Base-by-base conservation (phyloP, 2,797 vertebrate genomes). In the Micropoecilia bifurca region DNA sequence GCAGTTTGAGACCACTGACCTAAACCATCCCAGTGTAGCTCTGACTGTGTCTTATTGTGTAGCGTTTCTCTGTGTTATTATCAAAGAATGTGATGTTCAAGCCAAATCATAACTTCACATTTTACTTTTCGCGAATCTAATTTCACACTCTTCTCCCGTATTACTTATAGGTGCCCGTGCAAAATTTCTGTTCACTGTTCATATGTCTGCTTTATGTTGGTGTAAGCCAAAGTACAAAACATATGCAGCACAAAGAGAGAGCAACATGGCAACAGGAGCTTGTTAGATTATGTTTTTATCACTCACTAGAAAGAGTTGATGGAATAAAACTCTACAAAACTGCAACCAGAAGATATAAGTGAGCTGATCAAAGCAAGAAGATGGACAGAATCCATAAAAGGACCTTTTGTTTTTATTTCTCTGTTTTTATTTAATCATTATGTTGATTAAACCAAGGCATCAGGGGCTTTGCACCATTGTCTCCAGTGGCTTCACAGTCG, bases 121-220 rank as follows among this genome's bases (percentile, higher is more conserved):
- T 79, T 79, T n/a, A 80, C 47, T 61, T 57, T 68, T 33, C 55
- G 72, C 5, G 47, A 75, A 5, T 57, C 41, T 59, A 75, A 63
- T 76, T 77, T 76, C 36, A 78, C 76, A 73, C 78, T 16, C 10
- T 84, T 46, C 48, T 75, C 75, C 43, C 36, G 2, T 45, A 14
- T 14, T n/a, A 43, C 43, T 87, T 80, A 71, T 46, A 47, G 77
- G 57, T 85, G 76, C 75, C 78, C 80, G 74, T 75, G 73, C 79
- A 74, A 66, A 3, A 8, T 50, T 22, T 50, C 20, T 48, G 10
- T 57, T 28, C 25, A 14, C n/a, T 12, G 10, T 57, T 12, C n/a
- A 57, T 4, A 30, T n/a, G 12, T 14, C 55, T 28, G 55, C 55
- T 59, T 59, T 59, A 5, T 59, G n/a, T 13, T 59, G 55, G n/a